A percentile compares a stretch with the other conserved stretches of the same genome.
These are phyloP conservation scores for Phaedon cochleariae DNA, from an alignment of 2,888 invertebrate species.

Conservation along the genomic window DNA sequence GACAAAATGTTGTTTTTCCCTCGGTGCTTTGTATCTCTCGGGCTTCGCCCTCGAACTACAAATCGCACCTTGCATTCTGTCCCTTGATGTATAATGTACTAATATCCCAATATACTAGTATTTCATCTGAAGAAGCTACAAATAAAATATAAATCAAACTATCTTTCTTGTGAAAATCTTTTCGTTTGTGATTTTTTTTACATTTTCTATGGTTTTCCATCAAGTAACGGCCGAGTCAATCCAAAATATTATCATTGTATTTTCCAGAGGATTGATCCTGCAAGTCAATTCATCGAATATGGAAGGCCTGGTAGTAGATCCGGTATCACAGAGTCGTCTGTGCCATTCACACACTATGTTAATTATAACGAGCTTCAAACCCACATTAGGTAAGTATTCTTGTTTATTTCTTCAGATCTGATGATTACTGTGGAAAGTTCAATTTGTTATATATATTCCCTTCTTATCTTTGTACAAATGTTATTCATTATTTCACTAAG, in stretches of 20 bases:
- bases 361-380: slow-evolving; percentile 88
- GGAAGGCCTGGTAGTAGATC: slow-evolving; percentile 66
- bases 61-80: too few relatives aligned
- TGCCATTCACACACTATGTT: slow-evolving; percentile 76
- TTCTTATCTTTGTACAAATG: not conserved
- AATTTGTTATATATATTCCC: not conserved
- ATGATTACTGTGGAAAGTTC: not conserved
- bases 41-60: too few relatives aligned
- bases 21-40: too few relatives aligned
- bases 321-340: slow-evolving; percentile 64
- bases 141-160: too few relatives aligned
- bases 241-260: slow-evolving; percentile 15
- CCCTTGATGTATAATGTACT: too few relatives aligned
- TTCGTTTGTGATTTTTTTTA: too few relatives aligned
- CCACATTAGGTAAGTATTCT: slow-evolving; percentile 74
- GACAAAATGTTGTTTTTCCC: too few relatives aligned
- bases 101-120: too few relatives aligned
- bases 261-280: slow-evolving; percentile 38
- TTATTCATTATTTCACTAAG: not conserved
- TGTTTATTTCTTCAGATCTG: not conserved
- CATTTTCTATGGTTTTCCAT: too few relatives aligned
- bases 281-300: slow-evolving; percentile 57
- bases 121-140: too few relatives aligned
- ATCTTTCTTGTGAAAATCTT: too few relatives aligned
- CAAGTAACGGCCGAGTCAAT: too few relatives aligned